These are phyloP conservation scores for Strix uralensis DNA, from an alignment of 2,113 vertebrate genomes.

Conservation along the genomic window DNA sequence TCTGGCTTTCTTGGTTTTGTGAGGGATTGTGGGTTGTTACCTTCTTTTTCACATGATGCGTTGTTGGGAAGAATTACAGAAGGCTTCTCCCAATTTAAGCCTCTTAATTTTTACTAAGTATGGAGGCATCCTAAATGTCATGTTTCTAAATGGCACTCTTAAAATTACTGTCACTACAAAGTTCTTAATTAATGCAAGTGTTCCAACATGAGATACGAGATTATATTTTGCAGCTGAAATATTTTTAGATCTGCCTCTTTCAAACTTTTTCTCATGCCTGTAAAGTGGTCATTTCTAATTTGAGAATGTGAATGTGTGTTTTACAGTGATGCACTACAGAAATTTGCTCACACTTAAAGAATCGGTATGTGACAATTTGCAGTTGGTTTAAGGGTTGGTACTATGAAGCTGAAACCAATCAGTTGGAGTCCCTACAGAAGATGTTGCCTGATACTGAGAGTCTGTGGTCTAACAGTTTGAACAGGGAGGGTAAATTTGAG, in stretches of 20 bases:
- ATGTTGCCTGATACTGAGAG: not conserved
- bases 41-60: not conserved
- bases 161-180: slow-evolving; percentile 54
- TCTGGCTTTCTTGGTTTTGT: not conserved
- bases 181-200: slow-evolving; percentile 45
- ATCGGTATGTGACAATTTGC: not conserved
- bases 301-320: not conserved
- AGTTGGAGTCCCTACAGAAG: not conserved
- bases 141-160: slow-evolving; percentile 24
- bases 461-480: not conserved
- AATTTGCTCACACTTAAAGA: not conserved
- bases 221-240: slow-evolving; percentile 39
- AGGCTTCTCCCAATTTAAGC: not conserved
- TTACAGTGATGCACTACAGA: not conserved
- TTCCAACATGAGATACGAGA: not conserved
- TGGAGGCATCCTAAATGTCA: slow-evolving; percentile 34
- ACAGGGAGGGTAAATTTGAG: not conserved
- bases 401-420: not conserved
- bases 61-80: not conserved
- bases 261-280: not conserved
- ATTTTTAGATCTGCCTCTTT: slow-evolving; percentile 40
- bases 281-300: slow-evolving; percentile 42
- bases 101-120: not conserved
- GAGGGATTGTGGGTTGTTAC: not conserved
- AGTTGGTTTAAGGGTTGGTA: not conserved